Percentiles rank a stretch among this genome's conserved stretches.
phyloP scores from a whole-genome alignment of 2,113 vertebrate species.

The Sarotherodon lohbergeri region DNA sequence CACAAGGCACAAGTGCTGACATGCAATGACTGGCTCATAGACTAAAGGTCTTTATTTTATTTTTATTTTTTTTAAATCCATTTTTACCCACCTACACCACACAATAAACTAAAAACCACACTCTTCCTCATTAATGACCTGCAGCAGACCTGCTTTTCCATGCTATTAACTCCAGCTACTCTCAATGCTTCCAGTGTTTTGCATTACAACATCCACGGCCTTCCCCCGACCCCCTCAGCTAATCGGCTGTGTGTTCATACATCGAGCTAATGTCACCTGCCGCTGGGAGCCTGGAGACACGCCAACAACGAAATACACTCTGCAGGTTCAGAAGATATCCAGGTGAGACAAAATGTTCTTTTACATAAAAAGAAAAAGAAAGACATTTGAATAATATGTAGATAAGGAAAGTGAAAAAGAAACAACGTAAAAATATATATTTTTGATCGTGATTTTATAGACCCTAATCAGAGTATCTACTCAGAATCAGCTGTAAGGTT shows the following conservation, averaged over 20 bases:
- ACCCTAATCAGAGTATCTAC: neutral
- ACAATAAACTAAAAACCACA: neutral
- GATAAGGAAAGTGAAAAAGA: neutral
- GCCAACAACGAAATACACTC: slow-evolving; percentile 21
- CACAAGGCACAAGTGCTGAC: neutral
- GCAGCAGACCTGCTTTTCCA: neutral
- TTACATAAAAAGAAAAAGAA: neutral
- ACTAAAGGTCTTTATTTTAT: neutral
- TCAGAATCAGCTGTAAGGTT: neutral
- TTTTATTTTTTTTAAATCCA: neutral
- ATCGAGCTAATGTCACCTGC: slow-evolving; percentile 55
- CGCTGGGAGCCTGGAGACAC: slow-evolving; percentile 40
- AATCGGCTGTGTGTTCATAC: slow-evolving; percentile 45
- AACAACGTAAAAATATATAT: neutral
- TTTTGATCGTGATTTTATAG: neutral
- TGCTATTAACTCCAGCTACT: neutral
- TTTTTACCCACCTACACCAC: neutral
- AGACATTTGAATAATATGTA: neutral
- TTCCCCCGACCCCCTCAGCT: neutral
- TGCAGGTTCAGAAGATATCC: neutral
- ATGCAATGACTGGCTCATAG: neutral
- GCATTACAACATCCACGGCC: neutral
- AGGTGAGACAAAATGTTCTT: slow-evolving; percentile 23
- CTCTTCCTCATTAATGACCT: neutral
- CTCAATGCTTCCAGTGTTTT: neutral